Evolutionary conservation across 2,113 vertebrate genomes (phyloP).

Genomic region (Columbina picui): DNA sequence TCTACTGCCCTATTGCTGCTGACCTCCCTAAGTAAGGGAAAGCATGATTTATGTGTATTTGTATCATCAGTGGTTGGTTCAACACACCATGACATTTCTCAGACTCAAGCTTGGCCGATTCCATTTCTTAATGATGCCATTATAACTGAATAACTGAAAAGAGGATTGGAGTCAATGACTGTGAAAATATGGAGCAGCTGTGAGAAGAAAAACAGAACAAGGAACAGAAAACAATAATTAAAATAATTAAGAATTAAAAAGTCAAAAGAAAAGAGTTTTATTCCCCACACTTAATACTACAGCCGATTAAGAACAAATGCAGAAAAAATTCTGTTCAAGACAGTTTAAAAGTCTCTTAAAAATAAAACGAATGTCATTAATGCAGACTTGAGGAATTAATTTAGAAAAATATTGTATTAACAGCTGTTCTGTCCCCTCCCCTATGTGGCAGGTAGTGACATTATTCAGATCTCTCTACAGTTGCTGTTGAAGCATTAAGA

Average conservation of each 20-base stretch:
- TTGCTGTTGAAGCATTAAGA: background rate
- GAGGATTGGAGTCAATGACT: background rate
- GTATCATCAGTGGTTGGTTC: background rate
- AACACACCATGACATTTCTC: background rate
- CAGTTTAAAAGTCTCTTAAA: background rate
- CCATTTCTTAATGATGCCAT: background rate
- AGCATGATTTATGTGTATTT: background rate
- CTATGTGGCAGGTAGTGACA: background rate
- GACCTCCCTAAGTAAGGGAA: background rate
- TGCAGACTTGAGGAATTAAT: background rate
- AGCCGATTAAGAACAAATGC: background rate
- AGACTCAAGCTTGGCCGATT: background rate
- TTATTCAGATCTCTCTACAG: background rate
- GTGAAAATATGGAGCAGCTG: background rate
- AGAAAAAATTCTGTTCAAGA: background rate
- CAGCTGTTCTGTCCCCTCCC: background rate
- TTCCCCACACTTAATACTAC: background rate
- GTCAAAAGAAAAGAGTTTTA: background rate
- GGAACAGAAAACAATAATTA: background rate
- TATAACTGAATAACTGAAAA: background rate
- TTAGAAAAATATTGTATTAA: background rate
- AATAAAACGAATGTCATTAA: background rate
- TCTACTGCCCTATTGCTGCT: background rate
- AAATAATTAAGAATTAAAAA: background rate
- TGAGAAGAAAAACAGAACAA: background rate